Conservation (phyloP, 2,113 vertebrate genomes). For the Plestiodon gilberti region DNA sequence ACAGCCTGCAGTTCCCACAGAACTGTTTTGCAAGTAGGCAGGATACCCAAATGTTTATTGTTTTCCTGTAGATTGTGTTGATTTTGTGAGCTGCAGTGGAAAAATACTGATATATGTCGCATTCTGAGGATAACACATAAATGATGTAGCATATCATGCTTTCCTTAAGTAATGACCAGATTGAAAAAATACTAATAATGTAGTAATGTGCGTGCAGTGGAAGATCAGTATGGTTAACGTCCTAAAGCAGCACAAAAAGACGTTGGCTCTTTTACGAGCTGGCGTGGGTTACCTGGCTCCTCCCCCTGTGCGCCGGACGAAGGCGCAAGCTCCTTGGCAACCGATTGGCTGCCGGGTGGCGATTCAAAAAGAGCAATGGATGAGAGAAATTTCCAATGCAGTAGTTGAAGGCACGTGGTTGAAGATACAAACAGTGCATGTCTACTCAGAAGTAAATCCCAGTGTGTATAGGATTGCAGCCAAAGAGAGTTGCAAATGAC, state of each 20-base stretch:
- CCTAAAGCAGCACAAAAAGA: background rate
- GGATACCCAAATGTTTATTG: constrained; percentile 1
- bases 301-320: no score
- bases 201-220: background rate
- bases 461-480: no score
- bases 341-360: no score
- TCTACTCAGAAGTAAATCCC: no score
- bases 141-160: background rate
- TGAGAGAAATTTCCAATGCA: constrained; percentile 94
- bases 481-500: constrained; percentile 93
- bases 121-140: background rate
- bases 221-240: background rate
- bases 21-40: constrained; percentile 93
- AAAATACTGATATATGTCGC: background rate
- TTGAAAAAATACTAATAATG: background rate
- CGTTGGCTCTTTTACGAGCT: no score
- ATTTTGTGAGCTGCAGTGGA: background rate
- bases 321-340: no score
- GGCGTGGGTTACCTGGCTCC: no score
- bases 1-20: constrained; percentile 95
- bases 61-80: constrained; percentile 14
- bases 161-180: background rate
- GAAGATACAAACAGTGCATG: constrained; percentile 81
- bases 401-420: constrained; percentile 92
- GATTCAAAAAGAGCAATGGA: constrained; percentile 36